A percentile compares a stretch with the other conserved stretches of the same genome.
These are phyloP conservation scores for Lottia gigantea DNA, from an alignment of 2,888 invertebrate species.

Conservation along the genomic window DNA sequence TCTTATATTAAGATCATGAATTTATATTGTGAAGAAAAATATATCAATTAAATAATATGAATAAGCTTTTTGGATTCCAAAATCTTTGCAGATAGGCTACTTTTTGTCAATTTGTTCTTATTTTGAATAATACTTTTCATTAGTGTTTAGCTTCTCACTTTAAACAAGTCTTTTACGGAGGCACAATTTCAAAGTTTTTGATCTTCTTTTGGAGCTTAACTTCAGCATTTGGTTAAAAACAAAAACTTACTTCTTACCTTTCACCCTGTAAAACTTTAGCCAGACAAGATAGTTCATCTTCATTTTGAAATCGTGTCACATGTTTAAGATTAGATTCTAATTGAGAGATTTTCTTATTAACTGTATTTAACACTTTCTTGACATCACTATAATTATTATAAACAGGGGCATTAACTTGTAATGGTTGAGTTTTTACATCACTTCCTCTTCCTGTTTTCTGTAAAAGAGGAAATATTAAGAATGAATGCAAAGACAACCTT, in stretches of 20 bases:
- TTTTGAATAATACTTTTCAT: no score
- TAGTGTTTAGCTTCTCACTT: no score
- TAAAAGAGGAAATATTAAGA: not conserved
- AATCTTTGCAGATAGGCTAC: no score
- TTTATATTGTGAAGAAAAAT: no score
- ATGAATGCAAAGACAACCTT: not conserved
- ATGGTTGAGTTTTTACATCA: not conserved
- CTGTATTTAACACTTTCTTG: conserved; percentile 3
- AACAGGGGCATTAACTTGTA: conserved; percentile 4
- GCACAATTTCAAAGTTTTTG: no score
- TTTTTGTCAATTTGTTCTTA: no score
- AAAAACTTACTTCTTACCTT: not conserved
- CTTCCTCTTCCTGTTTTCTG: not conserved
- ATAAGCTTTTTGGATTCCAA: no score
- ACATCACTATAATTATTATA: conserved; percentile 4
- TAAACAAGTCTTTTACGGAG: no score
- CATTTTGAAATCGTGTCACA: not conserved
- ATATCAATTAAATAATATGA: no score
- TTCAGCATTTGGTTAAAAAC: not conserved
- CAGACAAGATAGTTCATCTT: not conserved
- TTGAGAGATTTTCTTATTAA: not conserved
- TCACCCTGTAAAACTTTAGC: not conserved
- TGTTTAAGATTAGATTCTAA: conserved; percentile 5
- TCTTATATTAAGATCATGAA: no score
- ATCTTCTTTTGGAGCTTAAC: no score